Conservation (phyloP, 2,888 invertebrate genomes). For the Agrochola lychnidis region DNA sequence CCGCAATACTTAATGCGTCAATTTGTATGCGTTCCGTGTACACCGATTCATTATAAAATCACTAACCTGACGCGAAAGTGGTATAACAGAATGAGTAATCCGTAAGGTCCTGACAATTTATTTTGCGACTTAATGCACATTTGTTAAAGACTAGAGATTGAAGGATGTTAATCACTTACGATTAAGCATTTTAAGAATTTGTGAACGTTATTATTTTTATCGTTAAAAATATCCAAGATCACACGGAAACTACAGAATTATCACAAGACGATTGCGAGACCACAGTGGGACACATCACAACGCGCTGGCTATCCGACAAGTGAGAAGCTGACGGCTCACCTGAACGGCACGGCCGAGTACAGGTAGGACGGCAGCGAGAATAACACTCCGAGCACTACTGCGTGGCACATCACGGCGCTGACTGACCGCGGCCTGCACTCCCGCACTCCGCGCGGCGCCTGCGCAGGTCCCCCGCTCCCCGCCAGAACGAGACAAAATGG, state of each 20-base stretch:
- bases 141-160: neutral
- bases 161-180: slow-evolving; percentile 17
- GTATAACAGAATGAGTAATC: slow-evolving; percentile 43
- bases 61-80: slow-evolving; percentile 52
- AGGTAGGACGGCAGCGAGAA: slow-evolving; percentile 86
- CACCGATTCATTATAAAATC: slow-evolving; percentile 59
- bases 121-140: slow-evolving; percentile 7
- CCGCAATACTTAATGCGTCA: slow-evolving; percentile 63
- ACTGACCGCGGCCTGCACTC: slow-evolving; percentile 58
- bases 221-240: slow-evolving; percentile 6
- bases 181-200: slow-evolving; percentile 16
- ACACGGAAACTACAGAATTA: slow-evolving; percentile 16
- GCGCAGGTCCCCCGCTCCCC: slow-evolving; percentile 37
- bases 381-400: slow-evolving; percentile 86
- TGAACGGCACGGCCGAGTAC: slow-evolving; percentile 87
- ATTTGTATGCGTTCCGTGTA: slow-evolving; percentile 58
- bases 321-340: slow-evolving; percentile 76
- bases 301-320: slow-evolving; percentile 12
- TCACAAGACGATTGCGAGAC: slow-evolving; percentile 6
- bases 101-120: slow-evolving; percentile 6
- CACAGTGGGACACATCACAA: slow-evolving; percentile 6
- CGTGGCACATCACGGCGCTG: slow-evolving; percentile 84
- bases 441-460: slow-evolving; percentile 50
- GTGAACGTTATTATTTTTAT: neutral
- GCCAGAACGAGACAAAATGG: slow-evolving; percentile 51